Evolutionary conservation across 2,888 invertebrate species (phyloP).

Genomic region (Chrysodeixis includens): DNA sequence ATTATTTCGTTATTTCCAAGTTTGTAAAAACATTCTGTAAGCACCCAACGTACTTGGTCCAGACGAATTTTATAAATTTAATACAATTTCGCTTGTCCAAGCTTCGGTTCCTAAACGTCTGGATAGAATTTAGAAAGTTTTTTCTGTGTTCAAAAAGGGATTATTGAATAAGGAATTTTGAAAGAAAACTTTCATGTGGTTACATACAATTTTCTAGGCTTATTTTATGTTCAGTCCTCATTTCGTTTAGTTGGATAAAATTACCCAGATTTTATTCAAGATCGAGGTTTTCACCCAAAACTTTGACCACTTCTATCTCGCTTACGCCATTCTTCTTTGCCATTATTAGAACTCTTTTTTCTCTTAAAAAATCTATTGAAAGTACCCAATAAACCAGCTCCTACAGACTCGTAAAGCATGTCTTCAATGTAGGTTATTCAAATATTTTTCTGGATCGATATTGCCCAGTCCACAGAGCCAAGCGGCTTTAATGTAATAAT

Average conservation of each 20-base stretch:
- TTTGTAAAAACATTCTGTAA: slow-evolving; percentile 13
- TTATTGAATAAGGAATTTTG: too few relatives aligned
- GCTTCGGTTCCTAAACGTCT: neutral
- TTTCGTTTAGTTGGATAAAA: too few relatives aligned
- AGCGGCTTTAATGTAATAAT: slow-evolving; percentile 1
- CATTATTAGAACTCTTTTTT: too few relatives aligned
- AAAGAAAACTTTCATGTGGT: too few relatives aligned
- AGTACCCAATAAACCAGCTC: neutral
- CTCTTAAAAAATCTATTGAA: too few relatives aligned
- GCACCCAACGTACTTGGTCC: slow-evolving; percentile 11
- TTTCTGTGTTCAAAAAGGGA: neutral
- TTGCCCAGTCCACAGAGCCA: neutral
- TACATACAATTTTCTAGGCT: too few relatives aligned
- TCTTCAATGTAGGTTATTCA: neutral
- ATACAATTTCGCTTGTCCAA: slow-evolving; percentile 2
- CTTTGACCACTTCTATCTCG: too few relatives aligned
- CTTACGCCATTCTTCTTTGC: too few relatives aligned
- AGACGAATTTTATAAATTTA: slow-evolving; percentile 11
- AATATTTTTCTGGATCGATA: slow-evolving; percentile 2
- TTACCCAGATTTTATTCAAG: too few relatives aligned
- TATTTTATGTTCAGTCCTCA: too few relatives aligned
- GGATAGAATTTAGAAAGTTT: neutral
- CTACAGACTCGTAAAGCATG: neutral
- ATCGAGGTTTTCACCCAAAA: too few relatives aligned
- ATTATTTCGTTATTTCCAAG: slow-evolving; percentile 30